These are phyloP conservation scores for Leptarthrus brevirostris DNA, from an alignment of 2,888 invertebrate genomes.

Conservation along the genomic window DNA sequence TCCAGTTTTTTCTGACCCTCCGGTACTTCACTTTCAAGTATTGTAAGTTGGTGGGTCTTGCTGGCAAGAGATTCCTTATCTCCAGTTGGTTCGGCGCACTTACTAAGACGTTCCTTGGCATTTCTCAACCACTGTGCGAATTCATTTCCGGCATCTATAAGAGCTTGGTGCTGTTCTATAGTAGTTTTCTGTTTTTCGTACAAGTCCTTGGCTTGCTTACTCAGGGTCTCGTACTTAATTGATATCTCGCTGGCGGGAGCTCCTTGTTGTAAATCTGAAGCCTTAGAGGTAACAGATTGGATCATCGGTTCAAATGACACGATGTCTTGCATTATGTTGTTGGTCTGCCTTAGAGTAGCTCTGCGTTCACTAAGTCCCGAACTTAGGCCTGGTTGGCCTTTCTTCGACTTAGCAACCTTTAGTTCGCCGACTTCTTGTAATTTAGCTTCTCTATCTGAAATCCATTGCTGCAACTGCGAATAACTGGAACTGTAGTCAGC, in stretches of 20 bases:
- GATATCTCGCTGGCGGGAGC: slow-evolving; percentile 93
- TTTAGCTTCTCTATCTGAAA: slow-evolving; percentile 91
- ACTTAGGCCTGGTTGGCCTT: slow-evolving; percentile 82
- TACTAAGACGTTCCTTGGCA: slow-evolving; percentile 89
- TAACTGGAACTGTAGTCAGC: slow-evolving; percentile 95
- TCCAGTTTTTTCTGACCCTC: slow-evolving; percentile 87
- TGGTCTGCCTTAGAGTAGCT: slow-evolving; percentile 89
- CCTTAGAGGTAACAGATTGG: slow-evolving; percentile 93
- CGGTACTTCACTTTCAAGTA: slow-evolving; percentile 83
- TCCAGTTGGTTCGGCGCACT: slow-evolving; percentile 92
- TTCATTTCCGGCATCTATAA: slow-evolving; percentile 91
- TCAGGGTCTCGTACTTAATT: slow-evolving; percentile 87
- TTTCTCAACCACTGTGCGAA: slow-evolving; percentile 92
- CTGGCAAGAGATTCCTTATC: slow-evolving; percentile 89
- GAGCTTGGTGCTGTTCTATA: slow-evolving; percentile 90
- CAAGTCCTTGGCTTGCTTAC: slow-evolving; percentile 89
- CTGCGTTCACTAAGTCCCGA: slow-evolving; percentile 86
- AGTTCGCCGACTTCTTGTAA: slow-evolving; percentile 89
- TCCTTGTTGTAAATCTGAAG: slow-evolving; percentile 90
- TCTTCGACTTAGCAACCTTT: slow-evolving; percentile 82
- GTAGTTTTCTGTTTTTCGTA: slow-evolving; percentile 90
- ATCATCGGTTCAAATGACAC: slow-evolving; percentile 98
- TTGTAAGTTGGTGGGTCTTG: slow-evolving; percentile 87
- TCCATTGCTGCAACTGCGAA: slow-evolving; percentile 93
- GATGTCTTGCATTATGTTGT: slow-evolving; percentile 95